A percentile compares a stretch with the other conserved stretches of the same genome.
phyloP scores from a whole-genome alignment of 1,140 invertebrate species.

The Bombus breviceps region DNA sequence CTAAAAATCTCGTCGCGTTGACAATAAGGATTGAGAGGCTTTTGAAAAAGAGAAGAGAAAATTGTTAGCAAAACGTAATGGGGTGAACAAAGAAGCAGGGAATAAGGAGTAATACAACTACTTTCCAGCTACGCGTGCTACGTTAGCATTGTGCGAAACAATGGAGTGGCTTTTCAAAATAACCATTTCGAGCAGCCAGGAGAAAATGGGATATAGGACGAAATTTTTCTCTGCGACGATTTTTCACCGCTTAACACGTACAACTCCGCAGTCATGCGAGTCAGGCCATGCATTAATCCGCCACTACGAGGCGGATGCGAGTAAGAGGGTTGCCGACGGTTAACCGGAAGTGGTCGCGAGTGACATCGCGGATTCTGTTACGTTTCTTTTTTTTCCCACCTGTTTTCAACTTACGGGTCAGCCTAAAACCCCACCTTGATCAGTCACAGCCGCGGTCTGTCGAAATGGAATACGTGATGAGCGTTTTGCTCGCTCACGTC shows the following conservation, averaged over 20 bases:
- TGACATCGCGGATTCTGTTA: constrained; percentile 35
- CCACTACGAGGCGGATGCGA: background rate
- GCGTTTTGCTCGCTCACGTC: constrained; percentile 48
- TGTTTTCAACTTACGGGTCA: background rate
- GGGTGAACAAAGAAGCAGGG: background rate
- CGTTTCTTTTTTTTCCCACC: background rate
- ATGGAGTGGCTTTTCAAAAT: background rate
- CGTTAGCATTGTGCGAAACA: background rate
- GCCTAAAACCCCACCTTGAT: constrained; percentile 49
- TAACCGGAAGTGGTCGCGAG: constrained; percentile 47
- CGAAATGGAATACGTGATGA: constrained; percentile 73
- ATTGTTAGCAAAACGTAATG: background rate
- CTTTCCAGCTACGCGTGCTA: background rate
- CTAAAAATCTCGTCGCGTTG: background rate
- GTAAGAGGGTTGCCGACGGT: background rate
- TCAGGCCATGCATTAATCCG: background rate
- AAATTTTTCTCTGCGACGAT: background rate
- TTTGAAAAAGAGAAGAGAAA: background rate
- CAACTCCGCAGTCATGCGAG: background rate
- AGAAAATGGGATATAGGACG: background rate
- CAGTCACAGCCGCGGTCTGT: constrained; percentile 52
- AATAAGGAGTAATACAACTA: constrained; percentile 1
- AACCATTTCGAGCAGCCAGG: background rate
- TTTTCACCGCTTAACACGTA: background rate
- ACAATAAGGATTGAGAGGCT: background rate